These are phyloP conservation scores for Tanytarsus gracilentus DNA, from an alignment of 2,888 invertebrate species.

Conservation along the genomic window DNA sequence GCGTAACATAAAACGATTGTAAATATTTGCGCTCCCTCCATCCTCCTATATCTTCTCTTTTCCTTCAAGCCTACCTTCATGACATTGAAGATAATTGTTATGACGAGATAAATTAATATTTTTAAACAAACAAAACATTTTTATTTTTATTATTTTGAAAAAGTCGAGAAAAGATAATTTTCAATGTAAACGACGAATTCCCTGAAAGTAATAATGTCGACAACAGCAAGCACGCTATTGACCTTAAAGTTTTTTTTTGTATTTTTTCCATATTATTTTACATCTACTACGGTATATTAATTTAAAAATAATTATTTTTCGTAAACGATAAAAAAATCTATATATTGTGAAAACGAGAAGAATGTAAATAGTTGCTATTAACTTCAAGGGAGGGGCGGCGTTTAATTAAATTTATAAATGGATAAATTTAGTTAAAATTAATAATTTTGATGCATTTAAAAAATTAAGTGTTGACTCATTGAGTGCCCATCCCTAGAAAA, in stretches of 20 bases:
- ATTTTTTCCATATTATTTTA: neutral
- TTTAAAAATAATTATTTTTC: slow-evolving; percentile 18
- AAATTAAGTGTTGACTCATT: no score
- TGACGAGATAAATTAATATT: neutral
- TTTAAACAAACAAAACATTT: neutral
- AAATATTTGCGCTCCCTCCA: no score
- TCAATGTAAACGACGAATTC: neutral
- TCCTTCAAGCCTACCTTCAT: neutral
- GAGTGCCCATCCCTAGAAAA: no score
- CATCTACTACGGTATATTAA: slow-evolving; percentile 5
- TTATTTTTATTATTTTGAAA: neutral
- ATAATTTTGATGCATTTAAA: no score
- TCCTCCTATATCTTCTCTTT: no score
- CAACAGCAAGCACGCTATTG: slow-evolving; percentile 2
- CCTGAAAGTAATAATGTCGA: neutral
- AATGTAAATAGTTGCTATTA: no score
- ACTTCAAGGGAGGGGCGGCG: no score
- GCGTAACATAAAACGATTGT: no score
- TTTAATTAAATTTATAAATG: no score
- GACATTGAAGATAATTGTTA: neutral
- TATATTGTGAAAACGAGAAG: no score
- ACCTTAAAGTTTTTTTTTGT: slow-evolving; percentile 12
- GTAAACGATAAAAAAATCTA: slow-evolving; percentile 6
- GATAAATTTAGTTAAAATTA: no score
- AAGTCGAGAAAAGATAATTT: neutral